Evolutionary conservation across 2,113 vertebrate species (phyloP).

Genomic region (Passer montanus): DNA sequence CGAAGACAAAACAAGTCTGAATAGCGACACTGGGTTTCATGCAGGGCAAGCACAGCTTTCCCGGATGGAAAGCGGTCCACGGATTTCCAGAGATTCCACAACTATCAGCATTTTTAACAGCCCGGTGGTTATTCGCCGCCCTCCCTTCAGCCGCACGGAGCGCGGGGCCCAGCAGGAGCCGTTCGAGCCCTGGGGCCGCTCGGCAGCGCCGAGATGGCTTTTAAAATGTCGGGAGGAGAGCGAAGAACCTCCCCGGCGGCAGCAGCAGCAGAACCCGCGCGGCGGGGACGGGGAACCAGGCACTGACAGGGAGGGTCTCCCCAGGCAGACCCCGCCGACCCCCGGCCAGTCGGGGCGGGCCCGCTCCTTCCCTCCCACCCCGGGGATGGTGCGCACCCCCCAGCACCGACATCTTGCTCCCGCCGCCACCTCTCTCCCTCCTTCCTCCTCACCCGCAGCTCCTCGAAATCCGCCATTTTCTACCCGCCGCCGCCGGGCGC

Average conservation of each 20-base stretch:
- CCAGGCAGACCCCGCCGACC: neutral
- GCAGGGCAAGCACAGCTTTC: neutral
- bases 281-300: neutral
- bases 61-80: fast-evolving
- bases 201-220: neutral
- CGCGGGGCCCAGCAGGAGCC: neutral
- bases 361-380: neutral
- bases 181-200: neutral
- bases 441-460: conserved; percentile 79
- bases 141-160: neutral
- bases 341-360: neutral
- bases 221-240: neutral
- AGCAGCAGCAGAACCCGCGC: neutral
- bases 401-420: neutral
- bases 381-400: neutral
- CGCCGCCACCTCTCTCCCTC: neutral
- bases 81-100: neutral
- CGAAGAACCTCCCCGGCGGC: neutral
- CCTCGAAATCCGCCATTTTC: conserved; percentile 87
- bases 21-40: neutral
- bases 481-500: conserved; percentile 44
- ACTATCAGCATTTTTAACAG: neutral
- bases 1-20: neutral
- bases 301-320: neutral
- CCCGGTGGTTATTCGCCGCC: neutral